Evolutionary conservation across 2,888 invertebrate genomes (phyloP), one percentile per base, ranked within the genome.

Genomic region (Cerastis rubricosa): DNA sequence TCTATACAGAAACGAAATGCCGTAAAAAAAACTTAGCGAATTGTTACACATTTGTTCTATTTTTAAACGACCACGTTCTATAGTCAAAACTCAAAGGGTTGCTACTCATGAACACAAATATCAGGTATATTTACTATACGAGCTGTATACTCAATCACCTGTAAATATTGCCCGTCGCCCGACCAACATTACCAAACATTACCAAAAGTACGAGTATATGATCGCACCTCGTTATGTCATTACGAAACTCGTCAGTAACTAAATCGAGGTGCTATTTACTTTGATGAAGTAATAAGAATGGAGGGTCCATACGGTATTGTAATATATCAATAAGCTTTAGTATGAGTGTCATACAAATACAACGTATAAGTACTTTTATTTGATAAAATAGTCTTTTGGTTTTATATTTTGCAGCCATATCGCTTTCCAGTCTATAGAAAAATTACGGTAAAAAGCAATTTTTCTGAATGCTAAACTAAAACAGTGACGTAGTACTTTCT

Each of bases 81-180:
- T 1, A 35, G 1, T 35, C 35, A 35, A 35, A 35, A 35, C 35
- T 3, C 35, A 35, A 35, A 35, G 35, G 35, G 35, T 35, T 1
- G 3, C 2, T 35, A 35, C 35, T 35, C 25, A 12, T 19, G n/a
- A 2, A 9, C 25, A 17, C 22, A 40, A 49, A 43, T 11, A 63
- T 40, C 35, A 67, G 2, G 66, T 1, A 47, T n/a, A 35, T n/a
- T 54, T 54, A 4, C 6, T 12, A 35, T 19, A 54, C 35, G 74
- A 49, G 14, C 49, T 74, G 4, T 9, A 14, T 59, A 61, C n/a
- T 70, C 71, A 74, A 66, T 47, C 47, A 66, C 11, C 17, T 64
- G 71, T 64, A 72, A 84, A 84, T 78, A 85, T 85, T 78, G 69
- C 22, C 8, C 17, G 40, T 85, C 74, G 69, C 22, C 8, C 17